Evolutionary conservation across 2,113 vertebrate genomes (phyloP), one percentile per base, ranked within the genome.

Genomic region (Smithornis capensis): DNA sequence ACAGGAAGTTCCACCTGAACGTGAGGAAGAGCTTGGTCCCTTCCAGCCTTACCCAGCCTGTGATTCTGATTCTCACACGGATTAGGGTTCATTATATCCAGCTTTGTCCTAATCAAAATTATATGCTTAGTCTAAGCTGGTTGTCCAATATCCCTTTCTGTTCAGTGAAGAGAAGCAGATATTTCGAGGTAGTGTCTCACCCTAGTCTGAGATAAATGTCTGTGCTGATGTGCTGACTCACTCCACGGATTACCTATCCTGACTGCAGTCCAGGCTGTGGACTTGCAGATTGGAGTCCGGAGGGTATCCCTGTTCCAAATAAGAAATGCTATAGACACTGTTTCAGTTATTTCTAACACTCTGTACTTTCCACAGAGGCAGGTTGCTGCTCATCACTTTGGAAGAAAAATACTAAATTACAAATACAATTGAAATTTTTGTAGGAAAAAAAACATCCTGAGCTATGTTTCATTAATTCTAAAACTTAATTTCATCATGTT

Each of bases 231-330:
- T 53, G 53, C 12, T 2, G 1, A 4, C 27, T 45, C 13, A 19
- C 16, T 24, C 40, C 0, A 0, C 35, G 42, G 31, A 27, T 22
- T 19, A 4, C 19, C 31, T 15, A 1, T 55, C 31, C n/a, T 67
- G 47, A 63, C 47, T 44, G n/a, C 65, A 79, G 12, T 21, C 65
- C 40, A 86, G 57, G 14, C 40, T 44, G 3, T 27, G 37, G 27
- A 35, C 64, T n/a, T 67, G 22, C 38, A 83, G 13, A 44, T 21
- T 67, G 49, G 22, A 85, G 27, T 62, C 37, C 37, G 57, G 21
- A 49, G 38, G 28, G 2, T 8, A 2, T 31, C 65, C 14, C 56
- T 75, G 47, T 68, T 8, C 37, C 38, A 70, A 77, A 45, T 0
- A 5, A 9, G 19, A 88, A 92, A 83, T 75, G 6, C 28, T 19